Conservation (phyloP, 2,113 vertebrate species). For the Antigone vipio region DNA sequence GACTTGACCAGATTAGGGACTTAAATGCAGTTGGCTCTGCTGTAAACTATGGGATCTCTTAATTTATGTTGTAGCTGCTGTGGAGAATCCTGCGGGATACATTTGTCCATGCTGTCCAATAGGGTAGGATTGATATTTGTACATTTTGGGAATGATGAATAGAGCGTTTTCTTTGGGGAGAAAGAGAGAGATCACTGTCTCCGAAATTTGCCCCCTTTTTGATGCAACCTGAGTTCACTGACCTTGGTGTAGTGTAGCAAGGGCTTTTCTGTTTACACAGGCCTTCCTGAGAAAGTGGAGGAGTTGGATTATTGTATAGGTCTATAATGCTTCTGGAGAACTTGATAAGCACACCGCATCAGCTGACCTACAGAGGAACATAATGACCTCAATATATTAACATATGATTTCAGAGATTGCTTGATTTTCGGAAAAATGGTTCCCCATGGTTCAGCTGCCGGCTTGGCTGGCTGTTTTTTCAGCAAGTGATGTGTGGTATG, state of each 20-base stretch:
- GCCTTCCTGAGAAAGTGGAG: background rate
- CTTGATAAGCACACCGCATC: background rate
- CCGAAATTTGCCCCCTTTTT: background rate
- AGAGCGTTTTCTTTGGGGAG: background rate
- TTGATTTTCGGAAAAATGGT: background rate
- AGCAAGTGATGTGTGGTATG: conserved; percentile 39
- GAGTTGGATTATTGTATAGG: background rate
- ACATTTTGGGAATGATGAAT: background rate
- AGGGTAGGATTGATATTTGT: background rate
- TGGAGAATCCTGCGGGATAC: background rate
- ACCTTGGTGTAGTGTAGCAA: background rate
- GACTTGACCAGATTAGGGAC: background rate
- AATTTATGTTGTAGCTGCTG: background rate
- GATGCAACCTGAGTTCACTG: background rate
- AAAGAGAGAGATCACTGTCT: background rate
- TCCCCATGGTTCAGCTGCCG: conserved; percentile 7
- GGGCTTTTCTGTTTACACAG: background rate
- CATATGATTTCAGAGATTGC: background rate
- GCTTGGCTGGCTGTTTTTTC: background rate
- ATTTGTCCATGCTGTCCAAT: background rate
- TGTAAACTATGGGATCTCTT: background rate
- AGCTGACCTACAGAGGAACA: background rate
- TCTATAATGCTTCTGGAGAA: background rate
- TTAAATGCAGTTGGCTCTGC: background rate
- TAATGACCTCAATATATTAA: background rate